These are phyloP conservation scores for Gonioctena quinquepunctata DNA, from an alignment of 1,140 invertebrate genomes.

Conservation along the genomic window DNA sequence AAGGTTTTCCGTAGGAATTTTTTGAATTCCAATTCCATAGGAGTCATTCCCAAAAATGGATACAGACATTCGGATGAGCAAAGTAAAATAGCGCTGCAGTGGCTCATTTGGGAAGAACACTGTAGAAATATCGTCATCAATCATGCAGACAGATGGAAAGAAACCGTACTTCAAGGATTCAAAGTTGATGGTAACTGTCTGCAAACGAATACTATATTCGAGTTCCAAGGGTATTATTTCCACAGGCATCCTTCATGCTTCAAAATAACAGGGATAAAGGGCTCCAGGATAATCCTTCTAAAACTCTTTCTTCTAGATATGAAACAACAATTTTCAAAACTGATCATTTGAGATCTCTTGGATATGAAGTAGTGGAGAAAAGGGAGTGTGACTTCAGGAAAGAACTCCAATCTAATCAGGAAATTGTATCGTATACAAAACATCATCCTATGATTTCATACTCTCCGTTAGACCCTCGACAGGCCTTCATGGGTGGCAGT, in stretches of 20 bases:
- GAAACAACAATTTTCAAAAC: not conserved
- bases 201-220: slow-evolving; percentile 18
- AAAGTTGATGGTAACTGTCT: slow-evolving; percentile 14
- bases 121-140: slow-evolving; percentile 8
- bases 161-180: slow-evolving; percentile 3
- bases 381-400: not conserved
- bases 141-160: not conserved
- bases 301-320: not conserved
- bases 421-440: not conserved
- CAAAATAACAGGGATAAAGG: not conserved
- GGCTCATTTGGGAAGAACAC: slow-evolving; percentile 3
- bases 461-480: not conserved
- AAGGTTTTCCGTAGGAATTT: slow-evolving; percentile 29
- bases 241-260: slow-evolving; percentile 4
- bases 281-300: not conserved
- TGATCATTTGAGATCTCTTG: not conserved
- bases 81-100: not conserved
- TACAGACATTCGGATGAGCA: not conserved
- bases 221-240: slow-evolving; percentile 25
- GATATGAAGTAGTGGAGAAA: not conserved
- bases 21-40: slow-evolving; percentile 18
- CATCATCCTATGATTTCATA: not conserved
- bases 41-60: slow-evolving; percentile 1
- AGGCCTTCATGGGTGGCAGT: slow-evolving; percentile 46
- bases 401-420: not conserved